Conservation (phyloP, 2,797 vertebrate genomes). For the Rhabdophis nuchalis region DNA sequence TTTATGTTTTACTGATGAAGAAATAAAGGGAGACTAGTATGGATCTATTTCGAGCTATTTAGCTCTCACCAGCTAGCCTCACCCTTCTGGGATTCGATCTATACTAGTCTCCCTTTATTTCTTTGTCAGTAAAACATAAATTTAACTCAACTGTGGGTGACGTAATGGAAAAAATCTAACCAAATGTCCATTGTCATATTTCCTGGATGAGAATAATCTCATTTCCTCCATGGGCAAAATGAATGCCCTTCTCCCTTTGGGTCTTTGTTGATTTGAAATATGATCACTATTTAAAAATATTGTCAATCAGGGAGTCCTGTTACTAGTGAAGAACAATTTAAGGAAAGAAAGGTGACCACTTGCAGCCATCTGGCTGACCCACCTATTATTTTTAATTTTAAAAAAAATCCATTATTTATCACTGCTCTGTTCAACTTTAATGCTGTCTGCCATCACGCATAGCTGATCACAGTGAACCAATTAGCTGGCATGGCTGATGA, state of each 20-base stretch:
- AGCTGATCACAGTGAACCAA: constrained; percentile 65
- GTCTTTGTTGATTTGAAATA: not conserved
- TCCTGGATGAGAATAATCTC: not conserved
- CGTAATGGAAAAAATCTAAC: not conserved
- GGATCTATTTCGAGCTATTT: too few species aligned
- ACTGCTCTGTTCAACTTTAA: constrained; percentile 42
- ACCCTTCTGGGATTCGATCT: too few species aligned
- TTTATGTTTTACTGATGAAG: too few species aligned
- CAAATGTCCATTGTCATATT: not conserved
- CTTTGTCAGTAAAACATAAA: too few species aligned
- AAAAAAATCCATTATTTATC: constrained; percentile 56
- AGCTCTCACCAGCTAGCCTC: too few species aligned
- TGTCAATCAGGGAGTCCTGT: not conserved
- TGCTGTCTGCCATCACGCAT: constrained; percentile 58
- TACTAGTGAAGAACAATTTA: constrained; percentile 14
- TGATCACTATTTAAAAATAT: not conserved
- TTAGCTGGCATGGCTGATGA: constrained; percentile 59
- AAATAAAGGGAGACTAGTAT: too few species aligned
- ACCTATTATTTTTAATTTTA: constrained; percentile 47
- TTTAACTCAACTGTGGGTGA: not conserved
- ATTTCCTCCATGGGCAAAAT: not conserved
- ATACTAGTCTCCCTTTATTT: too few species aligned
- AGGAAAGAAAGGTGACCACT: constrained; percentile 51
- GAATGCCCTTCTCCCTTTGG: not conserved
- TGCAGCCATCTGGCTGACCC: constrained; percentile 57